Percentiles rank a stretch among this genome's conserved stretches.
Evolutionary conservation across 2,113 vertebrate species (phyloP).

Genomic region (Prinia subflava): DNA sequence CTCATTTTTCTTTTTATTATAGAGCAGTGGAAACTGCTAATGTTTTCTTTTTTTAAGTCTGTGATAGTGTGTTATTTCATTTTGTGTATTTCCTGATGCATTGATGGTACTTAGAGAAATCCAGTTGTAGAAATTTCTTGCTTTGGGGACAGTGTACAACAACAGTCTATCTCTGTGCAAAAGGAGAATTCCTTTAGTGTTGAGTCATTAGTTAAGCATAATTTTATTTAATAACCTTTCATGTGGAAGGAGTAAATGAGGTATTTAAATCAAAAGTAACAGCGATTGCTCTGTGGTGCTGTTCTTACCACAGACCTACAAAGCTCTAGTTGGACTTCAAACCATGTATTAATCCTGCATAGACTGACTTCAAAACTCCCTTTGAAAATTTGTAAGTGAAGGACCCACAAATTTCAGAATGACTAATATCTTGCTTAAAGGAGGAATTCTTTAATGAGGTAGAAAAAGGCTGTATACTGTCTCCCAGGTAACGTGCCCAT

Average conservation of each 20-base stretch:
- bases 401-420: neutral
- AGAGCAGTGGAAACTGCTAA: neutral
- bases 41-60: neutral
- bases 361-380: neutral
- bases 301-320: neutral
- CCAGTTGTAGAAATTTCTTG: neutral
- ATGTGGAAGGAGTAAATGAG: conserved; percentile 3
- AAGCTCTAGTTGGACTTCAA: neutral
- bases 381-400: neutral
- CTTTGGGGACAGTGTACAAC: neutral
- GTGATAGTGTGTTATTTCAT: neutral
- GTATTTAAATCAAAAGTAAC: neutral
- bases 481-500: neutral
- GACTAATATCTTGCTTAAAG: neutral
- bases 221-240: conserved; percentile 3
- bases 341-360: neutral
- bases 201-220: neutral
- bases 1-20: neutral
- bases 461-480: neutral
- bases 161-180: neutral
- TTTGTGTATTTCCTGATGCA: neutral
- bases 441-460: neutral
- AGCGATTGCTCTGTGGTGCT: neutral
- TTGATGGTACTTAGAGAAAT: neutral
- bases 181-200: neutral